phyloP scores from a whole-genome alignment of 2,888 invertebrate genomes.

The Tinea trinotella region DNA sequence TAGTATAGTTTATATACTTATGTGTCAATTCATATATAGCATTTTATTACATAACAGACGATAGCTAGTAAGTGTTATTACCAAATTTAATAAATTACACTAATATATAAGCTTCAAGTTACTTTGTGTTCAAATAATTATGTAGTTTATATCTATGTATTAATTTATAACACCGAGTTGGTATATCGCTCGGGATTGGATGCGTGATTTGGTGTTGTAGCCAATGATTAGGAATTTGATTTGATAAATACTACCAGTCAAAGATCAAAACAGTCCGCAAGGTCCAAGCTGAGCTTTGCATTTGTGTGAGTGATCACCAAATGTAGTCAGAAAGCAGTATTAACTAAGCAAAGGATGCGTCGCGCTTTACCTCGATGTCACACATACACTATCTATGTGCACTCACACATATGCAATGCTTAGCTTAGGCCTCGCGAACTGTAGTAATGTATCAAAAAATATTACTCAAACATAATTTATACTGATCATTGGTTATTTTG shows the following conservation, averaged over 20 bases:
- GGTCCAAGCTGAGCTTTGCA: too few species aligned
- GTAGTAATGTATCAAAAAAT: too few species aligned
- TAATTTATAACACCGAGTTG: slow-evolving; percentile 1
- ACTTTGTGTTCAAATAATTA: slow-evolving; percentile 20
- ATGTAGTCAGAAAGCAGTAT: too few species aligned
- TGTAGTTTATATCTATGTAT: background rate
- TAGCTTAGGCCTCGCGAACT: too few species aligned
- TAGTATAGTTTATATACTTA: slow-evolving; percentile 75
- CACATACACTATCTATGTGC: too few species aligned
- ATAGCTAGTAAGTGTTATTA: slow-evolving; percentile 71
- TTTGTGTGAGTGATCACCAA: too few species aligned
- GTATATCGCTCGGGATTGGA: background rate
- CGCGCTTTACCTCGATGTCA: too few species aligned
- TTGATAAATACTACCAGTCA: too few species aligned
- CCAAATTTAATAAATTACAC: slow-evolving; percentile 41
- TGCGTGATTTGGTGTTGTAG: background rate
- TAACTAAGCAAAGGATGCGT: too few species aligned
- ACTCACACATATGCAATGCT: too few species aligned
- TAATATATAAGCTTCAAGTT: slow-evolving; percentile 48
- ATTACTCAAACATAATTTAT: too few species aligned
- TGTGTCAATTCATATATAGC: slow-evolving; percentile 74
- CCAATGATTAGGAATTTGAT: background rate
- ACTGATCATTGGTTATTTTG: background rate
- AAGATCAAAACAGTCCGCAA: too few species aligned
- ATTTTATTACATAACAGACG: slow-evolving; percentile 70